Base-by-base conservation (phyloP, 2,888 invertebrate genomes). In the Aphodius sticticus region DNA sequence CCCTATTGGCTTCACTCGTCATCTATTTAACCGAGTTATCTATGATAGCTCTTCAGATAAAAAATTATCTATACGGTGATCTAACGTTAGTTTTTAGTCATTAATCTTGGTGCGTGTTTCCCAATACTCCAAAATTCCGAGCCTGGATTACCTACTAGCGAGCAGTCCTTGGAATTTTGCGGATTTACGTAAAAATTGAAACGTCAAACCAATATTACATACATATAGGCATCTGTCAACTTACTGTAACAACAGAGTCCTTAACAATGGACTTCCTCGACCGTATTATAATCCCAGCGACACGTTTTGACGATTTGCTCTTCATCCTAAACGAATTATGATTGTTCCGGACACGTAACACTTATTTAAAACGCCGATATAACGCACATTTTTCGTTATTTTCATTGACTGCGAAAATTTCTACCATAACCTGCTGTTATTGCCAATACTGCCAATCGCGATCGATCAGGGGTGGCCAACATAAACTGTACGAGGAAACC, bases 181-280 rank as follows among this genome's bases (percentile, higher is more conserved):
- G 35, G 35, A 71, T 16, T 16, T 71, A 16, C 16, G 26, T 16
- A 71, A 26, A 35, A 71, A 12, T 16, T 26, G 14, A 79, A 79
- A 79, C 69, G 77, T 79, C 79, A 77, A 75, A 38, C 35, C 16
- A 71, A 78, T 38, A 38, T 71, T 7, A 12, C 37, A 16, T 16
- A 74, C n/a, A 74, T 36, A 74, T 69, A 38, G 38, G 69, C 16
- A 77, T 81, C 80, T 81, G 76, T 80, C 82, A 74, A 88, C 92
- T 92, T 93, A 95, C 95, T 90, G 96, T 96, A 91, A 96, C 95
- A 87, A 96, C 95, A 89, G 95, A 95, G 92, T 96, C 96, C 92
- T 96, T 96, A 90, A 94, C 93, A 89, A 96, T 95, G 89, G 95
- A 93, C 91, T 95, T 95, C 90, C 96, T 93, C 90, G 95, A 96